phyloP scores from a whole-genome alignment of 2,888 invertebrate species.

The Gymnoscelis rufifasciata region DNA sequence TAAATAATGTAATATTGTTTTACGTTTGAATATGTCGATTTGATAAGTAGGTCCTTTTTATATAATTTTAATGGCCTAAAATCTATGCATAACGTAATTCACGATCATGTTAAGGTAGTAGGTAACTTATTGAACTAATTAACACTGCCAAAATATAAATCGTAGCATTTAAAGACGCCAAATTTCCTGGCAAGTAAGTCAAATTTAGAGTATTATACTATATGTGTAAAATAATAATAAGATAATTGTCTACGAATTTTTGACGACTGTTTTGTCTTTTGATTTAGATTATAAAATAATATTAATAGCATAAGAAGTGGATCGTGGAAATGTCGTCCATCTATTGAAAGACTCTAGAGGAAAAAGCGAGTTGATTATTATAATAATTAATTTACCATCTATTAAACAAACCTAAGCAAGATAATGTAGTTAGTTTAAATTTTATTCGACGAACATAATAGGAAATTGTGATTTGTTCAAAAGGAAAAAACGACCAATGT shows the following conservation, averaged over 20 bases:
- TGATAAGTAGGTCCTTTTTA: conserved; percentile 2
- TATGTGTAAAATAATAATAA: conserved; percentile 44
- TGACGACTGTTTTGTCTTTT: conserved; percentile 69
- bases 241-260: conserved; percentile 69
- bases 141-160: conserved; percentile 72
- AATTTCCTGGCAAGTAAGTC: conserved; percentile 42
- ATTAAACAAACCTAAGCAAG: conserved; percentile 24
- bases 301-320: conserved; percentile 29
- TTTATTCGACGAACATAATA: conserved; percentile 44
- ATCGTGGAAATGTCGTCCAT: conserved; percentile 53
- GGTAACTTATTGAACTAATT: conserved; percentile 51
- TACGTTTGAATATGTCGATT: conserved; percentile 5
- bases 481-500: conserved; percentile 67
- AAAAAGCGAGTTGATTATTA: conserved; percentile 31
- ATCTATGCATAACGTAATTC: conserved; percentile 9
- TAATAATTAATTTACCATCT: conserved; percentile 24
- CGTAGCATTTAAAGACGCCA: conserved; percentile 52
- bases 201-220: conserved; percentile 39
- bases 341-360: conserved; percentile 37
- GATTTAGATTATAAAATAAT: conserved; percentile 30
- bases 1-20: conserved; percentile 44
- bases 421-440: conserved; percentile 49
- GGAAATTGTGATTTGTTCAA: conserved; percentile 63
- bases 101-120: conserved; percentile 31
- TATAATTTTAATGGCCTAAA: conserved; percentile 15